A percentile compares a stretch with the other conserved stretches of the same genome.
Evolutionary conservation across 2,797 vertebrate genomes (phyloP).

Genomic region (Darevskia mixta): DNA sequence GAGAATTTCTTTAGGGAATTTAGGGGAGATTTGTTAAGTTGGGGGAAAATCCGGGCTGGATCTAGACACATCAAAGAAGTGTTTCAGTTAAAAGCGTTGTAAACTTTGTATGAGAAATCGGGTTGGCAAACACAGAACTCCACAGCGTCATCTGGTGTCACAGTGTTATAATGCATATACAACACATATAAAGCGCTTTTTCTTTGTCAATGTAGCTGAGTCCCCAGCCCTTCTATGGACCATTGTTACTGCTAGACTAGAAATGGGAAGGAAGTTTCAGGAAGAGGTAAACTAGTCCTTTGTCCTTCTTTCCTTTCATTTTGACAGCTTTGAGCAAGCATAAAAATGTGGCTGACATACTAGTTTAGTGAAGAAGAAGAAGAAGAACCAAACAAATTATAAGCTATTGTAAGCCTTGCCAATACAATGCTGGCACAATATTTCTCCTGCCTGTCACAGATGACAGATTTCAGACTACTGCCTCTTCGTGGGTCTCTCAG

Average conservation of each 20-base stretch:
- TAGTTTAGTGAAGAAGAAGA: not conserved
- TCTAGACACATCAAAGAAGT: too few species aligned
- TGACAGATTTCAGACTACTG: slow-evolving; percentile 7
- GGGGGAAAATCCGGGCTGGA: not conserved
- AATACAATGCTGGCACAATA: not conserved
- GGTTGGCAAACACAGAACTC: too few species aligned
- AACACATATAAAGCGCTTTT: too few species aligned
- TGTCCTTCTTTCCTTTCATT: not conserved
- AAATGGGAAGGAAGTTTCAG: not conserved
- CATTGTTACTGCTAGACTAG: not conserved
- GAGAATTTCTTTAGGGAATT: not conserved
- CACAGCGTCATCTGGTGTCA: too few species aligned
- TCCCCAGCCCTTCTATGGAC: not conserved
- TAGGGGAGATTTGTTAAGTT: not conserved
- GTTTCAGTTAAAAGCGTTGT: too few species aligned
- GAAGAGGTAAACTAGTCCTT: not conserved
- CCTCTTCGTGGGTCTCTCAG: not conserved
- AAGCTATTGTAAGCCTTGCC: not conserved
- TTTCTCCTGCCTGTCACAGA: slow-evolving; percentile 5
- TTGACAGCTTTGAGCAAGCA: slow-evolving; percentile 1
- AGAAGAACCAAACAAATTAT: slow-evolving; percentile 9
- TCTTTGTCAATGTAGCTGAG: too few species aligned
- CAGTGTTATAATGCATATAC: too few species aligned
- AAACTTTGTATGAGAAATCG: too few species aligned
- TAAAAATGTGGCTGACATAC: not conserved